A percentile compares a stretch with the other conserved stretches of the same genome.
Evolutionary conservation across 2,888 invertebrate species (phyloP).

Genomic region (Apodemia hepburni): DNA sequence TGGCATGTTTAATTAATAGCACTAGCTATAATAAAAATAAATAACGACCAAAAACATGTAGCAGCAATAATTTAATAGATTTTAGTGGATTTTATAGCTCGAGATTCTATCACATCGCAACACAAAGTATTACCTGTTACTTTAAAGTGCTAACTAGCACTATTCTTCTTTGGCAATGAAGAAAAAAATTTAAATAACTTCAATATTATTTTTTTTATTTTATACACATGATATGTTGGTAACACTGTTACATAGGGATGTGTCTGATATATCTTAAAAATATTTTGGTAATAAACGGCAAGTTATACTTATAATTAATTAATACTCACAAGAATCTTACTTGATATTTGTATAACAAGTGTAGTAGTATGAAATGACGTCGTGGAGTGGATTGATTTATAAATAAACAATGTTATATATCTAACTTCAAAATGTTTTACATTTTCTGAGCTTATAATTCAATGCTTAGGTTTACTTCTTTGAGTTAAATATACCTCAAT

Average conservation of each 20-base stretch:
- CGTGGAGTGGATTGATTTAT: too few relatives aligned
- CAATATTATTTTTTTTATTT: background rate
- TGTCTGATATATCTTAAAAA: background rate
- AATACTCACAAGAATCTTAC: background rate
- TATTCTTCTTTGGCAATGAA: conserved; percentile 5
- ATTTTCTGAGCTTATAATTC: too few relatives aligned
- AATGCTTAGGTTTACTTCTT: too few relatives aligned
- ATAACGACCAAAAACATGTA: conserved; percentile 1
- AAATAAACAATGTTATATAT: too few relatives aligned
- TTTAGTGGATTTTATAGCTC: conserved; percentile 23
- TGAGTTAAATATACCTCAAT: too few relatives aligned
- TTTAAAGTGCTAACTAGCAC: background rate
- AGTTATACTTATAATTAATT: conserved; percentile 6
- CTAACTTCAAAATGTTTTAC: too few relatives aligned
- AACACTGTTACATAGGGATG: background rate
- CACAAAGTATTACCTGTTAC: background rate
- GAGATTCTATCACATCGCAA: conserved; percentile 19
- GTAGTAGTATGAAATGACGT: too few relatives aligned
- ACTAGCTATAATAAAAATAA: background rate
- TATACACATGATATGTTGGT: conserved; percentile 7
- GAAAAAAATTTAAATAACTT: background rate
- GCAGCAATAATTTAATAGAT: conserved; percentile 19
- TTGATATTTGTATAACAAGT: background rate
- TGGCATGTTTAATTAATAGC: background rate
- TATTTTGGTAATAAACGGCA: background rate